Evolutionary conservation across 2,113 vertebrate genomes (phyloP).

Genomic region (Entosphenus tridentatus): DNA sequence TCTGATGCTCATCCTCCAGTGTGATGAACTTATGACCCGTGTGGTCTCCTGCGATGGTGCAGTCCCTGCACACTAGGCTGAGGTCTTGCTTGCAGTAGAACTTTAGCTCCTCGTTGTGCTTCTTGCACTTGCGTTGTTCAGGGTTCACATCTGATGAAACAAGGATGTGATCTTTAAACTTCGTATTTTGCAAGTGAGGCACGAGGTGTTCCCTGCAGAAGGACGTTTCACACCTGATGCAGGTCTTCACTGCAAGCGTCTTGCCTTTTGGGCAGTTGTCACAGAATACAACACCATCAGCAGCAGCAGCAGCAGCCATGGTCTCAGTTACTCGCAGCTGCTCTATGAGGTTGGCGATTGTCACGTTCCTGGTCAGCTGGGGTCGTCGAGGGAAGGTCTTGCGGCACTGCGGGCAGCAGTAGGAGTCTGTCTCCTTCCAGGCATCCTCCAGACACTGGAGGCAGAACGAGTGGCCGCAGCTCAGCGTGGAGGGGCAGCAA

Average conservation of each 20-base stretch:
- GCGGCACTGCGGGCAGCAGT: no score
- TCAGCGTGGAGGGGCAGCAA: no score
- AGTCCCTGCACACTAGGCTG: slow-evolving; percentile 7
- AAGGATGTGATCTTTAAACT: slow-evolving; percentile 2
- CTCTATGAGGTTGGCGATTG: no score
- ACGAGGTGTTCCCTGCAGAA: slow-evolving; percentile 7
- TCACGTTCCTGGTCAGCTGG: no score
- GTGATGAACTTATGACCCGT: slow-evolving; percentile 3
- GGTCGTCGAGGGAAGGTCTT: no score
- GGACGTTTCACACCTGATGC: slow-evolving; percentile 9
- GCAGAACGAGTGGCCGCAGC: no score
- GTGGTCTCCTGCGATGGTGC: slow-evolving; percentile 5
- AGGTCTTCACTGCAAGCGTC: slow-evolving; percentile 6
- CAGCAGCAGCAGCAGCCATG: not conserved
- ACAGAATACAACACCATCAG: not conserved
- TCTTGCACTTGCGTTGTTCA: not conserved
- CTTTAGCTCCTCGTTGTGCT: slow-evolving; percentile 3
- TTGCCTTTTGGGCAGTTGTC: slow-evolving; percentile 6
- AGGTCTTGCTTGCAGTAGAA: slow-evolving; percentile 9
- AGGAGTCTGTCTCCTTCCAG: no score
- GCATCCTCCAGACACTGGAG: no score
- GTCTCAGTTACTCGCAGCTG: no score
- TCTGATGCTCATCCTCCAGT: slow-evolving; percentile 5
- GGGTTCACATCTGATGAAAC: not conserved
- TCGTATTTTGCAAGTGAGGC: not conserved